Evolutionary conservation across 23 tunicate species (phyloP), one percentile per base, ranked within the genome.

Genomic region (Halocynthia roretzi): DNA sequence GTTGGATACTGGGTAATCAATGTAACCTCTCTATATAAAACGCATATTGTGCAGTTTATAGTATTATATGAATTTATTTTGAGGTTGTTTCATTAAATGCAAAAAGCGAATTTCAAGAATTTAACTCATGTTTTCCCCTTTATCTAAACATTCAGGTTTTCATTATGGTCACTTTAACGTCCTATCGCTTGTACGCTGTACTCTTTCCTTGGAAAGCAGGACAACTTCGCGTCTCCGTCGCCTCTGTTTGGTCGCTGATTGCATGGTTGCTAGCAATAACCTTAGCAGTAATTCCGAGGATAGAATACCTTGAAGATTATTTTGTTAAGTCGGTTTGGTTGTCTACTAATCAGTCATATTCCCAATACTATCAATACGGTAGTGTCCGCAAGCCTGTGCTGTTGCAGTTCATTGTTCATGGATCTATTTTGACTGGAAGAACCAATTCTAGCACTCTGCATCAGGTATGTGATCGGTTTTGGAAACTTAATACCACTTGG

Each of bases 161-260:
- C n/a, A 79, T 78, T 11, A 73, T 85, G 83, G 83, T 66, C 44
- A 70, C 51, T 6, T 31, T 85, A 72, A 77, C 90, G 60, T 58
- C 83, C 7, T 85, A 80, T 51, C 78, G 90, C 17, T 80, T 85
- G 11, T 85, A 55, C 50, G 90, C 84, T 23, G 84, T 78, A 50
- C 15, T 72, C 12, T 66, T 56, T 49, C 90, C 90, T 6, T 78
- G 83, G 90, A 73, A 74, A 10, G 78, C 72, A 8, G 40, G 53
- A 31, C 23, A 22, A 12, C 14, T 71, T 5, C 72, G 69, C 7
- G 44, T 64, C 54, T 40, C n/a, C 40, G 67, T 64, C 62, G 68
- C 72, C 19, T 15, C 52, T 7, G 50, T 52, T 22, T 72, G 76
- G 69, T 51, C 60, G 52, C 21, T 62, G 12, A 21, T 80, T 50